Evolutionary conservation across 2,888 invertebrate species (phyloP), one percentile per base, ranked within the genome.

Genomic region (Phania funesta): DNA sequence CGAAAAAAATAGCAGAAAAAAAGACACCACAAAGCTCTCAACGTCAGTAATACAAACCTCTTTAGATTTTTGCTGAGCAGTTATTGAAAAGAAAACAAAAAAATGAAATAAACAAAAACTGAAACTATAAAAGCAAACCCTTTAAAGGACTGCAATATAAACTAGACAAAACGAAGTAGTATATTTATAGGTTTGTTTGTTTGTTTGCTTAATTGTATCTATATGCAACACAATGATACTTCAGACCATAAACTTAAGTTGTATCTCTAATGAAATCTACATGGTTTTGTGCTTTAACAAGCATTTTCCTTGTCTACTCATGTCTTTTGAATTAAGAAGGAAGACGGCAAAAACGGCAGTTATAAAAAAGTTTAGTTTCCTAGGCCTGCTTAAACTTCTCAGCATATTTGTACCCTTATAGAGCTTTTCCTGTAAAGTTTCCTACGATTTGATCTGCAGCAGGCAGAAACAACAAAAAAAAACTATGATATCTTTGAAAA

Each of bases 181-280:
- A 29, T 32, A 29, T 52, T 52, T 22, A 24, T 32, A n/a, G 8
- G 18, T 50, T 64, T 62, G 35, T 54, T 65, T 46, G 32, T n/a
- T 29, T 68, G 41, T 54, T 26, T 22, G 22, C 22, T 29, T 62
- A n/a, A 9, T 50, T 38, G 38, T 20, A 2, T 46, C 29, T n/a
- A 11, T 48, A 48, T 56, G 65, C 48, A 67, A 44, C 35, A 65
- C 80, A 65, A 50, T 75, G 75, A 75, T 80, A 80, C 54, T 78
- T 70, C 75, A 52, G 78, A 74, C 74, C 78, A 78, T 78, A 82
- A 82, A 82, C 82, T 82, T 78, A 82, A 82, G 82, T 83, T 83
- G 83, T 89, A 89, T 88, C 88, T 88, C 87, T 89, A 88, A 89
- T 88, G 87, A 88, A 88, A 88, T 88, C 89, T 87, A 86, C 88